Percentiles rank a stretch among this genome's conserved stretches.
phyloP scores from a whole-genome alignment of 2,113 vertebrate genomes.

The Prunella fulvescens region DNA sequence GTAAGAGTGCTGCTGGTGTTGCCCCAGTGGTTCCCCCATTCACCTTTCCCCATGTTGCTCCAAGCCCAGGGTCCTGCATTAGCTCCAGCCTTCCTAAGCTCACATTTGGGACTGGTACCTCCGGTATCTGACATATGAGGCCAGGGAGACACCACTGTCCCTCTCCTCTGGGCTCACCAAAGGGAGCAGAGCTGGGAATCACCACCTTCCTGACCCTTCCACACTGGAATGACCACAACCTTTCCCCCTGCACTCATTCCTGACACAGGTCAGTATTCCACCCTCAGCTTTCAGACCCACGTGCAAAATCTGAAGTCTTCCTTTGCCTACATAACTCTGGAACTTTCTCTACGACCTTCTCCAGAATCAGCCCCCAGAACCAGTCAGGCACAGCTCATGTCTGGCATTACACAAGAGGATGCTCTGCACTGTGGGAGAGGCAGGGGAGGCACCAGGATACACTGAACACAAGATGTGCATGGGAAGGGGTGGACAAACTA shows the following conservation, averaged over 20 bases:
- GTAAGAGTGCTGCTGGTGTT: background rate
- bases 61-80: fast-evolving
- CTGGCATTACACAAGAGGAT: background rate
- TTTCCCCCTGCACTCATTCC: background rate
- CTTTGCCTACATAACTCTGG: background rate
- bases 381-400: background rate
- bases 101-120: background rate
- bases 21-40: background rate
- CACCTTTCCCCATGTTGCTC: background rate
- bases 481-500: background rate
- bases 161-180: background rate
- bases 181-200: background rate
- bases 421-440: background rate
- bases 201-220: background rate
- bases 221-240: background rate
- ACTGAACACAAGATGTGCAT: fast-evolving
- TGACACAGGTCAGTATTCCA: background rate
- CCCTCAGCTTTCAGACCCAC: background rate
- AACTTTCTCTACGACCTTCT: background rate
- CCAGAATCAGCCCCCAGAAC: background rate
- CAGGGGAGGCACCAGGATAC: background rate
- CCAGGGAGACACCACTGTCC: background rate
- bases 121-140: fast-evolving
- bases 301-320: background rate
- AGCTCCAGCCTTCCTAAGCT: background rate